Conservation (phyloP, 2,888 invertebrate species). For the Emmelina monodactyla region DNA sequence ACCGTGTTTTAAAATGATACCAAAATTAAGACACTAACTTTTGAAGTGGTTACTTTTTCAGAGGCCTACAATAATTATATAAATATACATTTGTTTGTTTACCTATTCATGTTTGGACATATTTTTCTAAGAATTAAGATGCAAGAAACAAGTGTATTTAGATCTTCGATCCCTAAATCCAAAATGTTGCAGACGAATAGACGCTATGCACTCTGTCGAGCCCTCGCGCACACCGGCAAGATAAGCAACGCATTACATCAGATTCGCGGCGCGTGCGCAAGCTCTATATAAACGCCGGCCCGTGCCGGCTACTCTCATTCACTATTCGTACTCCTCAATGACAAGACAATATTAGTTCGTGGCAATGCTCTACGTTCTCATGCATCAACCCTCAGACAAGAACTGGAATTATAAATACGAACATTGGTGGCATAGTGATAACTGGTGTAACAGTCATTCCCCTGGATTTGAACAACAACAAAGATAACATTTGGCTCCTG, state of each 20-base stretch:
- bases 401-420: constrained; percentile 42
- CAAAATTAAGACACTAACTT: too few relatives aligned
- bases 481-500: constrained; percentile 41
- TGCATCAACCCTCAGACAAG: constrained; percentile 40
- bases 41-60: too few relatives aligned
- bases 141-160: too few relatives aligned
- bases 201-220: constrained; percentile 10
- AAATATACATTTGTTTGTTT: too few relatives aligned
- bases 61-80: too few relatives aligned
- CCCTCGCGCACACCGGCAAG: constrained; percentile 26
- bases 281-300: constrained; percentile 33
- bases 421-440: constrained; percentile 63
- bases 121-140: too few relatives aligned
- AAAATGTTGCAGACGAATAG: too few relatives aligned
- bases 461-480: constrained; percentile 55
- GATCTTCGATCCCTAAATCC: too few relatives aligned
- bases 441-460: constrained; percentile 57
- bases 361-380: constrained; percentile 61
- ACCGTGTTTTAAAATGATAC: too few relatives aligned
- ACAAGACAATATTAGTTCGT: constrained; percentile 47
- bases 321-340: constrained; percentile 45
- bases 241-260: constrained; percentile 49
- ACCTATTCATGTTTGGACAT: too few relatives aligned
- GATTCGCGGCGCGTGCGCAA: constrained; percentile 33
- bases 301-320: constrained; percentile 35